Evolutionary conservation across 2,113 vertebrate species (phyloP).

Genomic region (Alethe castanea): DNA sequence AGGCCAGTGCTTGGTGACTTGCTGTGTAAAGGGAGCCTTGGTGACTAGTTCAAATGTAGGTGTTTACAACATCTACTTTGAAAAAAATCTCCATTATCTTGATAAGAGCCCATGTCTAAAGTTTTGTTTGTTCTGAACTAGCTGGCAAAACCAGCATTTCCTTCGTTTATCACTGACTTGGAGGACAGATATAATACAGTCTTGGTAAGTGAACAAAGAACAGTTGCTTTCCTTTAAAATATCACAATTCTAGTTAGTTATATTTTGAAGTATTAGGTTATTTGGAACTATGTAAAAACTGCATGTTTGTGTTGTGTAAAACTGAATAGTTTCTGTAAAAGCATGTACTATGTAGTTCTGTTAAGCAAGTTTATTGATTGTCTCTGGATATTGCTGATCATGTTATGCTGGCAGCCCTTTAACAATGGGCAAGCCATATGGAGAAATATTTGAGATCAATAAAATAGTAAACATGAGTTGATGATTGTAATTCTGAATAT

Average conservation of each 20-base stretch:
- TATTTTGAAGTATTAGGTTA: background rate
- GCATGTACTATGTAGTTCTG: background rate
- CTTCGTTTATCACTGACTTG: conserved; percentile 61
- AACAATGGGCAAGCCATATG: background rate
- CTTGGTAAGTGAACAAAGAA: conserved; percentile 55
- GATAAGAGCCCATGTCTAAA: background rate
- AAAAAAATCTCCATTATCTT: background rate
- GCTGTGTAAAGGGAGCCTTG: conserved; percentile 17
- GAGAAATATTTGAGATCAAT: background rate
- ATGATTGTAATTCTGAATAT: background rate
- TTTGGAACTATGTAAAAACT: background rate
- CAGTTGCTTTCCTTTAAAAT: background rate
- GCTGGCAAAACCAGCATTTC: conserved; percentile 68
- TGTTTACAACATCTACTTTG: background rate
- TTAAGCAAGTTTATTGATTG: background rate
- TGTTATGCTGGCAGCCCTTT: background rate
- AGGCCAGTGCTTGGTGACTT: background rate
- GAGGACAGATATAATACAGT: conserved; percentile 61
- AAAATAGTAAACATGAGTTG: background rate
- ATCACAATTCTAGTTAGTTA: background rate
- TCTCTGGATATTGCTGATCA: background rate
- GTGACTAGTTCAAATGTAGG: background rate
- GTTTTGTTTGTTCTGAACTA: conserved; percentile 57
- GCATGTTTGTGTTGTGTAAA: background rate
- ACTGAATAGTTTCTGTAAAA: background rate